Conservation (phyloP, 2,888 invertebrate species). For the Plagodis pulveraria region DNA sequence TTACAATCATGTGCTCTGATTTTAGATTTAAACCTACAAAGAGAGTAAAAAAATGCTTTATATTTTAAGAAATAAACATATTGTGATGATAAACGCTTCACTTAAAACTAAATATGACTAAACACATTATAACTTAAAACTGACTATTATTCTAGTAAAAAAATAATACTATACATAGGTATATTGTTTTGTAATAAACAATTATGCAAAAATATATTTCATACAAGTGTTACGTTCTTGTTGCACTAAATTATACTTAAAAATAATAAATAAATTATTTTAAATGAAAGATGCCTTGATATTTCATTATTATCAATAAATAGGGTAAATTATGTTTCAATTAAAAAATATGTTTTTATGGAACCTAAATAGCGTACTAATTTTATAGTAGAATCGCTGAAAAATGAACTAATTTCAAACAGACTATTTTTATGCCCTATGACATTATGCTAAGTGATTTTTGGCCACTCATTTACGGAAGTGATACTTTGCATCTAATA, state of each 20-base stretch:
- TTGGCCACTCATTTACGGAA: conserved; percentile 38
- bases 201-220: conserved; percentile 25
- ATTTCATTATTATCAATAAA: background rate
- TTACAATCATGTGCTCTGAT: no score
- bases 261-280: conserved; percentile 14
- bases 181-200: conserved; percentile 8
- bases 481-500: conserved; percentile 21
- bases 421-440: conserved; percentile 20
- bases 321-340: background rate
- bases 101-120: conserved; percentile 20
- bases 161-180: conserved; percentile 7
- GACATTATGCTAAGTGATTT: conserved; percentile 32
- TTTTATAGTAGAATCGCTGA: no score
- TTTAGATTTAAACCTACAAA: no score
- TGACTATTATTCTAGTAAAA: conserved; percentile 8
- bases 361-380: conserved; percentile 1
- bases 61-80: background rate
- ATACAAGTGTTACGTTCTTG: conserved; percentile 15
- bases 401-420: background rate
- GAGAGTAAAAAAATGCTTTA: no score
- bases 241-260: conserved; percentile 11
- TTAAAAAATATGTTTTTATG: background rate
- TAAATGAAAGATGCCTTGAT: background rate
- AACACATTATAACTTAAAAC: conserved; percentile 10
- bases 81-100: conserved; percentile 16